Conservation (phyloP, 2,888 invertebrate species). For the Sycophila texana region DNA sequence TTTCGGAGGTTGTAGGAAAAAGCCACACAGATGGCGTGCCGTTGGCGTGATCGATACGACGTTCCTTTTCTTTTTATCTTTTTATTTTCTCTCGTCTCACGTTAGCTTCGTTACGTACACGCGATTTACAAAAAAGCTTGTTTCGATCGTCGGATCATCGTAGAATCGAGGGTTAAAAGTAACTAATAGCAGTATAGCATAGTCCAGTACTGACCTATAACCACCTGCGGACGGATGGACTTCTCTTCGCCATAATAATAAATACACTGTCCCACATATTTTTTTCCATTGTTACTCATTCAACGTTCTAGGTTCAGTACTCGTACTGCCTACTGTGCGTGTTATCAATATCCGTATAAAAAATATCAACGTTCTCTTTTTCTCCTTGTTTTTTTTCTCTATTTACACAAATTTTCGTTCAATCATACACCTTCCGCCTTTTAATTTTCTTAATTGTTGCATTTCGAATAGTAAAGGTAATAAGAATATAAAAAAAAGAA, state of each 20-base stretch:
- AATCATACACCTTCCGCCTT: no score
- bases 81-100: slow-evolving; percentile 8
- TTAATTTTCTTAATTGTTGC: background rate
- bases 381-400: slow-evolving; percentile 34
- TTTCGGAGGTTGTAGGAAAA: slow-evolving; percentile 42
- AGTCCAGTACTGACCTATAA: slow-evolving; percentile 76
- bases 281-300: slow-evolving; percentile 59
- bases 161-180: slow-evolving; percentile 52
- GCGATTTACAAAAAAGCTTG: slow-evolving; percentile 46
- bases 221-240: slow-evolving; percentile 74
- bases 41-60: slow-evolving; percentile 35
- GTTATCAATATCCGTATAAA: slow-evolving; percentile 69
- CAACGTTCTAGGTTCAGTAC: slow-evolving; percentile 72
- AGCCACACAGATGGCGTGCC: slow-evolving; percentile 48
- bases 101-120: background rate
- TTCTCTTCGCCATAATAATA: slow-evolving; percentile 53
- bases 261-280: slow-evolving; percentile 44
- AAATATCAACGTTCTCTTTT: slow-evolving; percentile 69
- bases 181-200: slow-evolving; percentile 72
- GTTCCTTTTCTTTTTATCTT: slow-evolving; percentile 6
- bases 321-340: slow-evolving; percentile 65
- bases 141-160: slow-evolving; percentile 40
- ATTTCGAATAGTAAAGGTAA: slow-evolving; percentile 32
- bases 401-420: slow-evolving; percentile 43
- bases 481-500: slow-evolving; percentile 10